A percentile compares a stretch with the other conserved stretches of the same genome.
Conservation (phyloP, 2,888 invertebrate species). For the Coelogynopora nodosa region DNA sequence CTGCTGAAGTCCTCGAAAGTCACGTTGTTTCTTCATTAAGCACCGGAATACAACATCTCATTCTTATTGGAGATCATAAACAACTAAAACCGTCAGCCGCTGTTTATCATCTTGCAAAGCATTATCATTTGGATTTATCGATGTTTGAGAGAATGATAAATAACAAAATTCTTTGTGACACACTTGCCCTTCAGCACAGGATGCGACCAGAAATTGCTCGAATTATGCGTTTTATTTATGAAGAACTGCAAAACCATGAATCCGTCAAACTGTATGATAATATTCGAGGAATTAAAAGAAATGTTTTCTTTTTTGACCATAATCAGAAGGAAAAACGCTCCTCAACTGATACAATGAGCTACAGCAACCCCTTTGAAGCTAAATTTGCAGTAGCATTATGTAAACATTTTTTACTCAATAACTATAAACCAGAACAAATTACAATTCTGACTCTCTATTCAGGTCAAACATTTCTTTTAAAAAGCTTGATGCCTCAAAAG, state of each 20-base stretch:
- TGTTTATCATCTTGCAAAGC: slow-evolving; percentile 43
- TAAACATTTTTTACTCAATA: slow-evolving; percentile 44
- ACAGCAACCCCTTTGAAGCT: slow-evolving; percentile 46
- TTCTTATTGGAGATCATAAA: slow-evolving; percentile 45
- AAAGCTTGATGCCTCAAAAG: slow-evolving; percentile 51
- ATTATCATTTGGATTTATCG: slow-evolving; percentile 40
- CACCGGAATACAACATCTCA: slow-evolving; percentile 72
- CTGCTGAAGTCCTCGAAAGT: slow-evolving; percentile 79
- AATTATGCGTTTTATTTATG: slow-evolving; percentile 70
- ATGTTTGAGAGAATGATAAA: slow-evolving; percentile 45
- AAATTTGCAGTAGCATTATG: slow-evolving; percentile 42
- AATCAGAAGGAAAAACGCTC: slow-evolving; percentile 38
- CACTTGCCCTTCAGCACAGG: slow-evolving; percentile 43
- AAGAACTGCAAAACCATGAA: slow-evolving; percentile 66
- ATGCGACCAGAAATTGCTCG: slow-evolving; percentile 46
- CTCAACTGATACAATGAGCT: slow-evolving; percentile 38
- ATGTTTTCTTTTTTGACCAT: slow-evolving; percentile 47
- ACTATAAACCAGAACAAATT: slow-evolving; percentile 43
- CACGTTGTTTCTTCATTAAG: slow-evolving; percentile 77
- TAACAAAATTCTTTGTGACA: slow-evolving; percentile 34
- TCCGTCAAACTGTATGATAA: slow-evolving; percentile 61
- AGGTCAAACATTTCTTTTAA: slow-evolving; percentile 49
- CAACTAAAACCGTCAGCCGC: slow-evolving; percentile 43
- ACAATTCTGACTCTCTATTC: slow-evolving; percentile 48
- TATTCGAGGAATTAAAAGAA: slow-evolving; percentile 42